phyloP scores from a whole-genome alignment of 2,888 invertebrate genomes.

The Brachyptera putata region DNA sequence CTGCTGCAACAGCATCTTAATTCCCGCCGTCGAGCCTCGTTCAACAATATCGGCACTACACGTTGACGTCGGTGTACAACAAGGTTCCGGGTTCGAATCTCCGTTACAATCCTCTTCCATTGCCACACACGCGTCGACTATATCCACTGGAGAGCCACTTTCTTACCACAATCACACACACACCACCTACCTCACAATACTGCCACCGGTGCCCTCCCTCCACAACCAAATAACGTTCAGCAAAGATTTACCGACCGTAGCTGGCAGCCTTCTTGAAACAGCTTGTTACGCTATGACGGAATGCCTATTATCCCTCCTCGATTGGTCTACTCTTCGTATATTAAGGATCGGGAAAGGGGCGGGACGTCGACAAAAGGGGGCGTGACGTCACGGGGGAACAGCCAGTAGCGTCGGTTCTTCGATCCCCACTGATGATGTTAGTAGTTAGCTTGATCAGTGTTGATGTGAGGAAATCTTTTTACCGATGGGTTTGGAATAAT shows the following conservation, averaged over 20 bases:
- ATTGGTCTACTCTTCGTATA: conserved; percentile 22
- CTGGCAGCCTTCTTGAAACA: conserved; percentile 28
- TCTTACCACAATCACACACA: too few relatives aligned
- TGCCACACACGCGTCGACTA: conserved; percentile 28
- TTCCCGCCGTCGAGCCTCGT: conserved; percentile 22
- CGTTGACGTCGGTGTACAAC: conserved; percentile 28
- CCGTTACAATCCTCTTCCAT: conserved; percentile 32
- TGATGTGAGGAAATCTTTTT: not conserved
- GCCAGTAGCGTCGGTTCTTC: not conserved
- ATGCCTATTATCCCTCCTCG: conserved; percentile 27
- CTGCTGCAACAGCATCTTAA: conserved; percentile 27
- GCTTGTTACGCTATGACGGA: conserved; percentile 30
- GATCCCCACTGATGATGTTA: too few relatives aligned
- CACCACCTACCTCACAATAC: conserved; percentile 10
- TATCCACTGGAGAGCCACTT: too few relatives aligned
- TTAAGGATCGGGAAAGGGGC: conserved; percentile 18
- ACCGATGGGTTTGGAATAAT: too few relatives aligned
- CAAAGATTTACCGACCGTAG: conserved; percentile 30
- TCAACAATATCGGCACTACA: conserved; percentile 34
- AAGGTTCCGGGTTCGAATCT: conserved; percentile 24
- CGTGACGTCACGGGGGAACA: conserved; percentile 26
- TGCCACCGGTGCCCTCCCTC: conserved; percentile 23
- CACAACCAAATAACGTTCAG: conserved; percentile 22
- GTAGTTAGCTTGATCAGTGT: too few relatives aligned
- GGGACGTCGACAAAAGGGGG: conserved; percentile 14